Conservation (phyloP, 2,113 vertebrate genomes). For the Nesogale talazaci region DNA sequence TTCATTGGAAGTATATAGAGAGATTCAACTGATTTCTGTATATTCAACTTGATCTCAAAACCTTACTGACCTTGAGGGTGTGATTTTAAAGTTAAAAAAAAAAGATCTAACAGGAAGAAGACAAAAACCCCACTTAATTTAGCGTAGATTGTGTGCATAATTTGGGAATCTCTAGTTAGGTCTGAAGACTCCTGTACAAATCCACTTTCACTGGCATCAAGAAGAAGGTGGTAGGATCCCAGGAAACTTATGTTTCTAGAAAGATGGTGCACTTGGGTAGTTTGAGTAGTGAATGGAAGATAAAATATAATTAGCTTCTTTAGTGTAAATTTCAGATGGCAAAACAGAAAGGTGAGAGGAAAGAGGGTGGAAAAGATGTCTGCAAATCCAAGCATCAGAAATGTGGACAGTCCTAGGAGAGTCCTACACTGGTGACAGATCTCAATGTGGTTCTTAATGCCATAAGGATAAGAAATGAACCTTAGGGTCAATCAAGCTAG, state of each 20-base stretch:
- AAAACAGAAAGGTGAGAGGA: not conserved
- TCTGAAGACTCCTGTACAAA: not conserved
- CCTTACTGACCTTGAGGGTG: not conserved
- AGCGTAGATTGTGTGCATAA: not conserved
- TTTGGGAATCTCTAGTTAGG: not conserved
- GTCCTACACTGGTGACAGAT: not conserved
- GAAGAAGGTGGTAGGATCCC: not conserved
- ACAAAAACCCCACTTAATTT: not conserved
- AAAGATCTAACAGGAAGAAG: not conserved
- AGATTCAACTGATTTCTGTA: not conserved
- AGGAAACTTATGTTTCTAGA: not conserved
- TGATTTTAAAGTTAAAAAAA: constrained; percentile 15
- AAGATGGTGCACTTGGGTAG: not conserved
- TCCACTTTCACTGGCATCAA: not conserved
- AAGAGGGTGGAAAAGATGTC: not conserved
- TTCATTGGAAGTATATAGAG: not conserved
- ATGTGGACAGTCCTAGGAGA: not conserved
- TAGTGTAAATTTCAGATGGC: not conserved
- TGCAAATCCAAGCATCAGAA: not conserved
- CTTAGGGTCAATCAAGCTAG: no score
- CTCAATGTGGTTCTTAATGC: not conserved
- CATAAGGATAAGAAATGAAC: not conserved
- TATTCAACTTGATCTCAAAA: not conserved
- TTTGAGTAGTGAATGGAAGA: not conserved
- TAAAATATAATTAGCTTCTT: not conserved